A percentile compares a stretch with the other conserved stretches of the same genome.
These are phyloP conservation scores for Scelioninae gen. 1 DNA, from an alignment of 2,888 invertebrate genomes.

Conservation along the genomic window DNA sequence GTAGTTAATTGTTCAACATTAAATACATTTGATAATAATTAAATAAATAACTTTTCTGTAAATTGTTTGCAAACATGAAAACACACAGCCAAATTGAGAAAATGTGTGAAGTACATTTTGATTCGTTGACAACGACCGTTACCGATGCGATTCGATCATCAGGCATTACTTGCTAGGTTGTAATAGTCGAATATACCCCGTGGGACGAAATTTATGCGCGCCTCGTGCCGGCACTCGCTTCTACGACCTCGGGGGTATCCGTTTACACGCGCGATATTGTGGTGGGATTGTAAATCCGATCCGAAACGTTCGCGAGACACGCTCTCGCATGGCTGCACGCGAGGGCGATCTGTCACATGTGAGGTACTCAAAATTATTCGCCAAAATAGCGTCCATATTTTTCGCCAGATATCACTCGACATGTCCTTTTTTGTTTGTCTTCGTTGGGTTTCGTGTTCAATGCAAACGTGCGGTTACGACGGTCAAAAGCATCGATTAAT, in stretches of 20 bases:
- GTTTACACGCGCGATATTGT: slow-evolving; percentile 74
- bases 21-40: too few relatives aligned
- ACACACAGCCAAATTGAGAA: too few relatives aligned
- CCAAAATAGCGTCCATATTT: slow-evolving; percentile 64
- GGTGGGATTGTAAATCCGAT: slow-evolving; percentile 73
- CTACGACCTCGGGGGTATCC: slow-evolving; percentile 72
- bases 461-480: slow-evolving; percentile 38
- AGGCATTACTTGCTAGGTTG: slow-evolving; percentile 62
- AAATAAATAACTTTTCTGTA: too few relatives aligned
- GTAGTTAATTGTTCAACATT: too few relatives aligned
- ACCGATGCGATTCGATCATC: slow-evolving; percentile 60
- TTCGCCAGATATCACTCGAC: slow-evolving; percentile 42
- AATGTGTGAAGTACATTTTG: slow-evolving; percentile 24
- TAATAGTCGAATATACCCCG: slow-evolving; percentile 72
- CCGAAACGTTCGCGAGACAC: slow-evolving; percentile 72
- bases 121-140: slow-evolving; percentile 66
- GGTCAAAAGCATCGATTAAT: not conserved
- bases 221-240: slow-evolving; percentile 70
- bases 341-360: slow-evolving; percentile 64
- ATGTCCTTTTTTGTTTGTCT: not conserved
- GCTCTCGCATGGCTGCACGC: slow-evolving; percentile 71
- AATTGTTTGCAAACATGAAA: too few relatives aligned
- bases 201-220: slow-evolving; percentile 72
- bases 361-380: slow-evolving; percentile 65
- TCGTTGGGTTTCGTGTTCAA: slow-evolving; percentile 42